Percentiles rank a stretch among this genome's conserved stretches.
Evolutionary conservation across 53 echinoderm and acorn worm species (phyloP).

Genomic region (Echinometra lucunter): DNA sequence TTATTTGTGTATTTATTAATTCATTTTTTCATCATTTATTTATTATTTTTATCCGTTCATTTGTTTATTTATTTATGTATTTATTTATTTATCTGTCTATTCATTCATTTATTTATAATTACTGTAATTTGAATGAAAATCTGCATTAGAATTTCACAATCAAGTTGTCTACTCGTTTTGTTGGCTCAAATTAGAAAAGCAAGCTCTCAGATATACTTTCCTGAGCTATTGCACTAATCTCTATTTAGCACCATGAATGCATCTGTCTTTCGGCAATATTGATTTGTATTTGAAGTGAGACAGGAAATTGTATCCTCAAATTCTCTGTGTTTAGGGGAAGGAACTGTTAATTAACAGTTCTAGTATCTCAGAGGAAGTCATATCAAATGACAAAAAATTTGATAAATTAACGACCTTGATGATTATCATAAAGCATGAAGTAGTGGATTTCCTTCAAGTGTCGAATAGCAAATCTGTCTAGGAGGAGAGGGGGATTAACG

Average conservation of each 20-base stretch:
- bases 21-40: too few relatives aligned
- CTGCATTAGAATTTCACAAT: too few relatives aligned
- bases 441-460: not conserved
- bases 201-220: not conserved
- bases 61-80: too few relatives aligned
- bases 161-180: not conserved
- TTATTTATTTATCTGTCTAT: too few relatives aligned
- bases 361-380: not conserved
- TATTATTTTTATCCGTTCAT: too few relatives aligned
- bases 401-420: conserved; percentile 18
- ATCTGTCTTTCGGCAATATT: not conserved
- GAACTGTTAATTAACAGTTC: conserved; percentile 37
- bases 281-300: conserved; percentile 10
- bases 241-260: not conserved
- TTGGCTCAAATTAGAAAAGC: not conserved
- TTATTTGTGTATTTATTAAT: too few relatives aligned
- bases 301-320: not conserved
- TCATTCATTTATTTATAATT: too few relatives aligned
- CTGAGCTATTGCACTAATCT: not conserved
- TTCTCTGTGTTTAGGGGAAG: conserved; percentile 2
- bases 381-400: conserved; percentile 21
- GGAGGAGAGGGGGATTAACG: not conserved
- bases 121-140: too few relatives aligned
- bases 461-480: conserved; percentile 1
- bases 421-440: conserved; percentile 26